Evolutionary conservation across 1,140 invertebrate genomes (phyloP), one percentile per base, ranked within the genome.

Genomic region (Anastrepha ludens): DNA sequence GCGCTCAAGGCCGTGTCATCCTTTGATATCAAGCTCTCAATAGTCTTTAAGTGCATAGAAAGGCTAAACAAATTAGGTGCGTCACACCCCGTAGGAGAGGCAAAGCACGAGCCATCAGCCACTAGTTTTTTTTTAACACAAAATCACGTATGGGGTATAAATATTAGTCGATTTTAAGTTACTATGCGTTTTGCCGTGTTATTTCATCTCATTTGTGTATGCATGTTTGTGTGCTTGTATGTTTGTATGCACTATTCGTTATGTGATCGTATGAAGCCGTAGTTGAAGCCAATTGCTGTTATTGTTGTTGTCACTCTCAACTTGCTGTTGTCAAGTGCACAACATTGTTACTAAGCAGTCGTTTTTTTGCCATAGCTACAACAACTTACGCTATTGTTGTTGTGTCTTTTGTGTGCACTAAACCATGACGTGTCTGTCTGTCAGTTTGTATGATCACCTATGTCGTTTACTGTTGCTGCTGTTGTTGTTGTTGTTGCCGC

Each of bases 391-490:
- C 74, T 11, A 29, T 81, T 81, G 41, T 81, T 81, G 74, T 81
- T 81, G 74, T 55, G n/a, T 47, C 50, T 50, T 81, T 50, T 55
- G 47, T 81, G 74, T 81, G 74, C 74, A 81, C 47, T 58, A 81
- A 55, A 81, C 47, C 74, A 29, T 55, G 74, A 81, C 74, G 47
- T 81, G 74, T 55, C 44, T 55, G 74, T 11, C 47, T 81, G n/a
- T 11, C n/a, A 55, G n/a, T 55, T 29, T 50, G 74, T 55, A 41
- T 55, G 74, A 81, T 47, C 74, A 81, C 74, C 74, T 81, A 55
- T 81, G 44, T 9, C 17, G 44, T n/a, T 29, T 81, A 17, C 3
- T 55, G 20, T 81, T 81, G 9, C 47, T 58, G 47, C 9, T 20
- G 8, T 58, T 55, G 41, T 47, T 74, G 41, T 47, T 74, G 65